Conservation (phyloP, 2,113 vertebrate species). For the Brachyistius frenatus region DNA sequence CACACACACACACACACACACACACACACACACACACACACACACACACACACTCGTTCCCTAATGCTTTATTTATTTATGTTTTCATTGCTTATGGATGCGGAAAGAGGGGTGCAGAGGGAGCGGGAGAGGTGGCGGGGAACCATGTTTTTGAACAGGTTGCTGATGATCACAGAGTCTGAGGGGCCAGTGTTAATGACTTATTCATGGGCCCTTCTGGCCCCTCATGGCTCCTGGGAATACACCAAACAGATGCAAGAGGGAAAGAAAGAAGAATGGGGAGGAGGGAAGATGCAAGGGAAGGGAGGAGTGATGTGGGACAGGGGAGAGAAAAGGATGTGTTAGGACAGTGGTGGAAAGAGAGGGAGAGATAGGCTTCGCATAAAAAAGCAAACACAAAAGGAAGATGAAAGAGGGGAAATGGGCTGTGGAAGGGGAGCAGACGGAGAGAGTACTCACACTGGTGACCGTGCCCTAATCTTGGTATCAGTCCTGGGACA, state of each 20-base stretch:
- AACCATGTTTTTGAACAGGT: conserved; percentile 80
- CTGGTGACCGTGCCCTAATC: conserved; percentile 34
- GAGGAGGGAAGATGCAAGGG: conserved; percentile 42
- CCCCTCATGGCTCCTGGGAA: conserved; percentile 71
- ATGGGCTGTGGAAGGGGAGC: conserved; percentile 23
- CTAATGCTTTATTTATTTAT: conserved; percentile 77
- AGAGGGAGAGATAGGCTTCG: conserved; percentile 20
- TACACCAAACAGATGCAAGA: conserved; percentile 79
- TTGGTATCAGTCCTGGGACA: conserved; percentile 25
- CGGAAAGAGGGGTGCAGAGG: conserved; percentile 65
- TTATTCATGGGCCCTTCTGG: conserved; percentile 85
- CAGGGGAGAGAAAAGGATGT: conserved; percentile 36
- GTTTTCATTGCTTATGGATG: conserved; percentile 81
- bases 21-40: neutral
- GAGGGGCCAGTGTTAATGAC: conserved; percentile 77
- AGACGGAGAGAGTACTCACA: conserved; percentile 25
- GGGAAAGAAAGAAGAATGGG: conserved; percentile 49
- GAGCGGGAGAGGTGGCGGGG: conserved; percentile 71
- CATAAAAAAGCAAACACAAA: conserved; percentile 52
- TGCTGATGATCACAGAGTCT: conserved; percentile 80
- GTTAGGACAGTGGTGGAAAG: conserved; percentile 29
- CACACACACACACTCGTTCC: conserved; percentile 10
- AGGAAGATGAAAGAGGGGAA: conserved; percentile 37
- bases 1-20: too few relatives aligned
- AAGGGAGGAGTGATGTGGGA: conserved; percentile 44